Evolutionary conservation across 2,113 vertebrate genomes (phyloP), one percentile per base, ranked within the genome.

Genomic region (Rhinoderma darwinii): DNA sequence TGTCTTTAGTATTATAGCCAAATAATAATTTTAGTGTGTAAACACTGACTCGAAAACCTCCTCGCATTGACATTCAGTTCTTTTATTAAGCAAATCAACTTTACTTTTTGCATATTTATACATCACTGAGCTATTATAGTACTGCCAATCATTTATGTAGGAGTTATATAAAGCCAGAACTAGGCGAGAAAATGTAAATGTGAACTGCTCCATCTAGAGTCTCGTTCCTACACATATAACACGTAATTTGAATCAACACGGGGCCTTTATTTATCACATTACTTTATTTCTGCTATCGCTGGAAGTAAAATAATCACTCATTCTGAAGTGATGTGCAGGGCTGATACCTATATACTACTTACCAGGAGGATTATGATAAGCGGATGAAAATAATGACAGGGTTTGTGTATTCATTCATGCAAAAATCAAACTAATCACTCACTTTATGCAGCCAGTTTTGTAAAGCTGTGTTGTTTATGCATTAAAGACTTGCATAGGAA

Each of bases 181-280:
- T 80, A 78, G 20, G 22, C 1, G 82, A 90, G 51, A 59, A 91
- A 90, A 86, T 89, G 90, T 89, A 92, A 87, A 91, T 92, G 92
- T 72, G 89, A 93, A 94, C 82, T 95, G 90, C 92, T 94, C 93
- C 92, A 94, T 93, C 93, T 94, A 94, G 90, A 94, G 93, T 93
- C 91, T 89, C 73, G 88, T 91, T 86, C 81, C 89, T 79, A 86
- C 82, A 91, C 89, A 22, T 11, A 88, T 75, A 81, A 81, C 37
- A 56, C 25, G 27, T 77, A 77, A 85, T 81, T 80, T 81, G 44
- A 81, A 73, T 72, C 61, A 72, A 39, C 44, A 27, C 30, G 50
- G 76, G 61, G 25, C 44, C 37, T 81, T 70, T 86, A 47, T 85
- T 35, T 77, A 77, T 59, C 51, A 44, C 22, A 63, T 20, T 54